Percentiles rank a stretch among this genome's conserved stretches.
phyloP scores from a whole-genome alignment of 2,797 vertebrate species.

The Limosa lapponica region DNA sequence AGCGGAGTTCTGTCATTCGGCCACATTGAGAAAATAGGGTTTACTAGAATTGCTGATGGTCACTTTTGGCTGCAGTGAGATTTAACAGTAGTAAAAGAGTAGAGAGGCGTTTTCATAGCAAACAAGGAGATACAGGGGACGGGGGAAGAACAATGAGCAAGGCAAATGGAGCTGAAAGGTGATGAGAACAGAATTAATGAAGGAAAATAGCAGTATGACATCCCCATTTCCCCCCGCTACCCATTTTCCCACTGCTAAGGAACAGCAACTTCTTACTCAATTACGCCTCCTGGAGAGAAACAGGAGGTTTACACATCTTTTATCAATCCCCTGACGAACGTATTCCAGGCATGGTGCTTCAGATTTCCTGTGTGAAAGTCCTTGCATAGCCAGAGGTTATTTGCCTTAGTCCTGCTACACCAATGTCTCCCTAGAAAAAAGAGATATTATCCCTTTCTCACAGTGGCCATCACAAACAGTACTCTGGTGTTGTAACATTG shows the following conservation, averaged over 20 bases:
- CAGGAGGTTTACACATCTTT: not conserved
- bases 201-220: not conserved
- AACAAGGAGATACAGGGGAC: not conserved
- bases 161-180: not conserved
- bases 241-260: not conserved
- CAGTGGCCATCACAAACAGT: not conserved
- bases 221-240: fast-evolving
- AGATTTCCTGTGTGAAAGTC: not conserved
- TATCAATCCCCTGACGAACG: not conserved
- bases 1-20: not conserved
- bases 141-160: not conserved
- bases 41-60: not conserved
- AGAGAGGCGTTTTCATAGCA: not conserved
- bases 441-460: not conserved
- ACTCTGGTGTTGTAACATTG: not conserved
- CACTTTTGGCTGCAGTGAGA: not conserved
- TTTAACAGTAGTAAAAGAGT: not conserved
- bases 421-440: not conserved
- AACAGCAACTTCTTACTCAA: not conserved
- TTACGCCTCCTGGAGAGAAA: not conserved
- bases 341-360: not conserved
- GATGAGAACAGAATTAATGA: not conserved
- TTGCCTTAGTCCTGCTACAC: not conserved
- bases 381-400: not conserved
- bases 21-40: not conserved